Base-by-base conservation (phyloP, 2,888 invertebrate genomes). In the Scaptomyza cyrtandrae region DNA sequence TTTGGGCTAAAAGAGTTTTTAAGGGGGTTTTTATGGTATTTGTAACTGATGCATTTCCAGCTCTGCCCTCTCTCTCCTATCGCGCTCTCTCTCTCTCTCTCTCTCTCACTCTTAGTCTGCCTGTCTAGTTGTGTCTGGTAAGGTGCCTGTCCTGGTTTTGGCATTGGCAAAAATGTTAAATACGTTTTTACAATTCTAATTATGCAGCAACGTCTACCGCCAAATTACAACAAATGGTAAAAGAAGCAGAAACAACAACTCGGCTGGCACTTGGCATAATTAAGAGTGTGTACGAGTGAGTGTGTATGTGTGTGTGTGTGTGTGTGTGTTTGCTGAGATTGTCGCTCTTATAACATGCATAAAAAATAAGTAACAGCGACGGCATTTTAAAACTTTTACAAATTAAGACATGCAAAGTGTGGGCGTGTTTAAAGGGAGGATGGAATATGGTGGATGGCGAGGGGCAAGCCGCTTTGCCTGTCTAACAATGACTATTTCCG, bases 301-400 rank as follows among this genome's bases (percentile, higher is more conserved):
- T 56, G 48, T 46, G 37, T 60, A 46, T 44, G 45, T 50, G 66
- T 60, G 50, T 46, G 45, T 53, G 66, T 55, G 44, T 56, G 41
- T 44, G 54, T 61, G 60, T 49, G 72, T 75, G 72, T 75, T 75
- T 58, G 66, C 84, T 66, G 89, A 81, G 80, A 82, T 82, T 78
- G 83, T 86, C 63, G 68, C 78, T 80, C 86, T 88, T 88, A 14
- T 39, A 89, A 80, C 90, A 88, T 89, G 90, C 88, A 90, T 88
- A 86, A 89, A 90, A 84, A 90, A 89, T 79, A 81, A 88, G 86
- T 56, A 64, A 62, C 71, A 65, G 19, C 76, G 74, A 61, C 76
- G 85, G 87, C 86, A 87, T 83, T 87, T 88, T 88, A 77, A 88
- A 89, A 89, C 60, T 85, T 88, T 80, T 80, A 62, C 76, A 81